phyloP scores from a whole-genome alignment of 1,140 invertebrate genomes.

The Bemisia tabaci region DNA sequence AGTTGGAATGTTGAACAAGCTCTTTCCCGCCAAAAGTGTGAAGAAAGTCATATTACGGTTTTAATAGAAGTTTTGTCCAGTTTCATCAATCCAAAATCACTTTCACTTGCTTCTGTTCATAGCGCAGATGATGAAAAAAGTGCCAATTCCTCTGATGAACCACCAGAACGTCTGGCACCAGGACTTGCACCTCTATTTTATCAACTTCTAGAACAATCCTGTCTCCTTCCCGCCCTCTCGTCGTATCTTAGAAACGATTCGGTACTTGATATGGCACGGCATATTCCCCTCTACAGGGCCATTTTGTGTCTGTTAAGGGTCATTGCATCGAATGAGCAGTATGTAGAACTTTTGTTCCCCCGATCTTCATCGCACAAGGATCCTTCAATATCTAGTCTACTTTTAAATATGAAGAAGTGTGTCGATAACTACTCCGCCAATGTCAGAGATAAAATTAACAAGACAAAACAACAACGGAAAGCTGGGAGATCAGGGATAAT shows the following conservation, averaged over 20 bases:
- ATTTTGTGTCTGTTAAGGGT: slow-evolving; percentile 67
- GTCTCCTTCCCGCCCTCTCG: slow-evolving; percentile 71
- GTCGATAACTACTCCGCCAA: slow-evolving; percentile 85
- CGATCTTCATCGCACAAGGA: too few relatives aligned
- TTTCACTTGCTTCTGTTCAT: not conserved
- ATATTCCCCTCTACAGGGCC: slow-evolving; percentile 79
- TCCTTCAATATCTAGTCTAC: slow-evolving; percentile 23
- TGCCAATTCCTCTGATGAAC: not conserved
- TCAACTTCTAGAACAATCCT: slow-evolving; percentile 63
- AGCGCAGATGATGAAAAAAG: not conserved
- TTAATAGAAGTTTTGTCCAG: slow-evolving; percentile 7
- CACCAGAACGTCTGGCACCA: slow-evolving; percentile 39
- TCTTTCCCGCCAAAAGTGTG: slow-evolving; percentile 68
- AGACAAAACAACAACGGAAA: too few relatives aligned
- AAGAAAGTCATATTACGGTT: slow-evolving; percentile 87
- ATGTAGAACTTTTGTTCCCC: slow-evolving; percentile 54
- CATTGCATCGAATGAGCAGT: slow-evolving; percentile 49
- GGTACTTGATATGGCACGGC: slow-evolving; percentile 85
- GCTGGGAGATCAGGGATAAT: too few relatives aligned
- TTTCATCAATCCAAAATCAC: not conserved
- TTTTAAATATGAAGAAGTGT: slow-evolving; percentile 76
- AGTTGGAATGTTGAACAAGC: slow-evolving; percentile 93
- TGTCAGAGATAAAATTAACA: too few relatives aligned
- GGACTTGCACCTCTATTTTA: slow-evolving; percentile 55
- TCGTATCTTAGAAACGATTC: slow-evolving; percentile 90